Evolutionary conservation across 2,113 vertebrate genomes (phyloP).

Genomic region (Nyctereutes procyonoides): DNA sequence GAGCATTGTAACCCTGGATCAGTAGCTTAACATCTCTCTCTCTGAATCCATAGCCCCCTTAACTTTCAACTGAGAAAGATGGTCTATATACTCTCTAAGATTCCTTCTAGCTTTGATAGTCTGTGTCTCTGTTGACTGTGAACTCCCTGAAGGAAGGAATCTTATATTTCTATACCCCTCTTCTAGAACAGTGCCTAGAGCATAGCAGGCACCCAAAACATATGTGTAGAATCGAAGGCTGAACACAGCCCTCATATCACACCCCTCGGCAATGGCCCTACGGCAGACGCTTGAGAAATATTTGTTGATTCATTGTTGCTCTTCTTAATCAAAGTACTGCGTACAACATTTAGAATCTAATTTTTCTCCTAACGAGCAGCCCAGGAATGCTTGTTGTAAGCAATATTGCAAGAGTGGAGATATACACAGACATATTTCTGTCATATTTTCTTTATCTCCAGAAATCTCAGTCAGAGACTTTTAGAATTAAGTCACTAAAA

Average conservation of each 20-base stretch:
- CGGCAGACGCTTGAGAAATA: constrained; percentile 20
- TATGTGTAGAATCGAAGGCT: neutral
- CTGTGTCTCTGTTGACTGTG: neutral
- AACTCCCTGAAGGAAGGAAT: constrained; percentile 34
- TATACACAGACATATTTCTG: constrained; percentile 30
- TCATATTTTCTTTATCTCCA: constrained; percentile 28
- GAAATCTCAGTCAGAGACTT: constrained; percentile 52
- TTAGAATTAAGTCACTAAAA: constrained; percentile 41
- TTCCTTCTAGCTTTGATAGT: neutral
- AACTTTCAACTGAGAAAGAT: neutral
- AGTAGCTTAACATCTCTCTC: neutral
- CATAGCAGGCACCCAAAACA: neutral
- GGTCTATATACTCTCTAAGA: neutral
- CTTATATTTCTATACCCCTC: neutral
- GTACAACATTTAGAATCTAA: constrained; percentile 50
- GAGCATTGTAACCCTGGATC: neutral
- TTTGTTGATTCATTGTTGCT: neutral
- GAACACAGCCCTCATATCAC: neutral
- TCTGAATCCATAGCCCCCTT: neutral
- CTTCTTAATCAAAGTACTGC: constrained; percentile 12
- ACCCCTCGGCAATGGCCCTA: neutral
- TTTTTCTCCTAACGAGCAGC: neutral
- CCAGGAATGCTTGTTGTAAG: constrained; percentile 5
- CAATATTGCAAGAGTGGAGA: constrained; percentile 13
- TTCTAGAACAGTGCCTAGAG: neutral